Evolutionary conservation across 2,113 vertebrate species (phyloP).

Genomic region (Trochalopteron elliotii): DNA sequence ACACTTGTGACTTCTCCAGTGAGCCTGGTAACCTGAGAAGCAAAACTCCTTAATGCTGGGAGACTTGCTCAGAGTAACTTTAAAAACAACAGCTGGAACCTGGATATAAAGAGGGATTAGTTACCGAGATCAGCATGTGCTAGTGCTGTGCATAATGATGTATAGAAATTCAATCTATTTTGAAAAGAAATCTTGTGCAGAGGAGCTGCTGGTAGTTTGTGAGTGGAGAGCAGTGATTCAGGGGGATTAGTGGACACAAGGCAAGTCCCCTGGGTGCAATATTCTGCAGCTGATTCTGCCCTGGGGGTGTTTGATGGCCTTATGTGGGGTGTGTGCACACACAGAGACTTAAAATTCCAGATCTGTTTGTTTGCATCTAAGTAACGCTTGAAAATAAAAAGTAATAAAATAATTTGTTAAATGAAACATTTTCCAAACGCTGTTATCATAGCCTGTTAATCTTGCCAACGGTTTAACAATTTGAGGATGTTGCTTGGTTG

Average conservation of each 20-base stretch:
- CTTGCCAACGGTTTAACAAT: constrained; percentile 43
- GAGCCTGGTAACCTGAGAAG: constrained; percentile 38
- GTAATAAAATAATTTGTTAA: background rate
- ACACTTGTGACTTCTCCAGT: constrained; percentile 23
- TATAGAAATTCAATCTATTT: constrained; percentile 6
- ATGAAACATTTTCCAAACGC: background rate
- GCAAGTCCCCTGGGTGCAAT: background rate
- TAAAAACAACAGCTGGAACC: constrained; percentile 37
- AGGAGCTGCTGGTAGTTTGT: background rate
- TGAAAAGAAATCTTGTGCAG: background rate
- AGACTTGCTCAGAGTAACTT: background rate
- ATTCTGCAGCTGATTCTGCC: background rate
- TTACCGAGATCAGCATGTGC: background rate
- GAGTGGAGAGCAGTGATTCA: background rate
- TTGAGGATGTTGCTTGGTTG: constrained; percentile 54
- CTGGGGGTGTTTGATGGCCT: background rate
- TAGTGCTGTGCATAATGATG: background rate
- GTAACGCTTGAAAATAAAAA: background rate
- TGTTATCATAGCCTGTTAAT: background rate
- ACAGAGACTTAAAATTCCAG: background rate
- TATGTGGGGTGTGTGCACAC: background rate
- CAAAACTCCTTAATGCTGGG: background rate
- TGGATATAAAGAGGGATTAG: constrained; percentile 5
- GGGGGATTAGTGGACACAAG: background rate
- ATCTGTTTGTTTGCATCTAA: background rate